Evolutionary conservation across 2,113 vertebrate genomes (phyloP).

Genomic region (Loxodonta africana): DNA sequence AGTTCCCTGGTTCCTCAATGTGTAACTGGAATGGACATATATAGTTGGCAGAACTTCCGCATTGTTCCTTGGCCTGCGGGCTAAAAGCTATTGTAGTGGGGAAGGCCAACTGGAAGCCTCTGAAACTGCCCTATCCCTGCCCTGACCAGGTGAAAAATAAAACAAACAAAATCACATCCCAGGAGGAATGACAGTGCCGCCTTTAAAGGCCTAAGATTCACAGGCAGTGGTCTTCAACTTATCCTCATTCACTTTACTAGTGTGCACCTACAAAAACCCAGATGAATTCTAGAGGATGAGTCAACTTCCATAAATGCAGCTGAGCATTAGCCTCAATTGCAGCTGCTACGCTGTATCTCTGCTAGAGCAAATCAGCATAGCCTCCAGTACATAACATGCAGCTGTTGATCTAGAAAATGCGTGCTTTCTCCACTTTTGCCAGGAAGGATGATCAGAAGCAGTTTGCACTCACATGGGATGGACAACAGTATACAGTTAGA

Average conservation of each 20-base stretch:
- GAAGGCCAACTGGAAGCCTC: neutral
- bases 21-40: neutral
- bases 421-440: neutral
- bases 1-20: neutral
- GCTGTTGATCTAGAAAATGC: neutral
- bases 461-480: neutral
- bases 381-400: fast-evolving
- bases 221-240: neutral
- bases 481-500: neutral
- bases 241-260: neutral
- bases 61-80: neutral
- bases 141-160: neutral
- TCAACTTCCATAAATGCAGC: neutral
- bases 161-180: neutral
- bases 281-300: neutral
- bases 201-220: neutral
- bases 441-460: neutral
- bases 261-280: neutral
- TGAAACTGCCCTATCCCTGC: neutral
- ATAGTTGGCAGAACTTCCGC: neutral
- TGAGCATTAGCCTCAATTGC: fast-evolving
- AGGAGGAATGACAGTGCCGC: fast-evolving
- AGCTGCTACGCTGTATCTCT: neutral
- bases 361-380: fast-evolving
- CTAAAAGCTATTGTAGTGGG: neutral